These are phyloP conservation scores for Drosophila pachea DNA, from an alignment of 1,140 invertebrate genomes.

Conservation along the genomic window DNA sequence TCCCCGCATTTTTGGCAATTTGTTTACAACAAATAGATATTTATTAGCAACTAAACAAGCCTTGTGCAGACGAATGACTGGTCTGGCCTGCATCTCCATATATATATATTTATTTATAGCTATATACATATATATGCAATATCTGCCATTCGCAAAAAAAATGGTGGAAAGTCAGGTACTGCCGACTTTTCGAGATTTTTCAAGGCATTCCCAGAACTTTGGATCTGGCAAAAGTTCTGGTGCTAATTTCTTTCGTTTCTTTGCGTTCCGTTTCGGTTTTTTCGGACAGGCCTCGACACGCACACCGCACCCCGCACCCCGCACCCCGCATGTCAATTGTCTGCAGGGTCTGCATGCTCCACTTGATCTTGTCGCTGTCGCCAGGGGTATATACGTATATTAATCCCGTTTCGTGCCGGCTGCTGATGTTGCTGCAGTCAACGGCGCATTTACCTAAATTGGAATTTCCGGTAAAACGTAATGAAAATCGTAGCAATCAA, in stretches of 20 bases:
- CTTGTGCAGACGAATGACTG: neutral
- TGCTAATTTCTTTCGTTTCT: neutral
- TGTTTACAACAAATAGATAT: slow-evolving; percentile 43
- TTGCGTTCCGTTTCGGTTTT: slow-evolving; percentile 7
- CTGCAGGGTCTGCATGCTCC: slow-evolving; percentile 53
- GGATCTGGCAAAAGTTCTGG: slow-evolving; percentile 6
- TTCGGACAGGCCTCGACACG: slow-evolving; percentile 27
- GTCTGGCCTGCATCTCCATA: neutral
- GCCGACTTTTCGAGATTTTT: slow-evolving; percentile 8
- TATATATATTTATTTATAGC: neutral
- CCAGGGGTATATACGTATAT: slow-evolving; percentile 47
- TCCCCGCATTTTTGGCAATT: slow-evolving; percentile 31
- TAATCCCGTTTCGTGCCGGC: slow-evolving; percentile 62
- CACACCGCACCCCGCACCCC: slow-evolving; percentile 5
- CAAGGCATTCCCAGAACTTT: slow-evolving; percentile 6
- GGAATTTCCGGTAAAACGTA: slow-evolving; percentile 79
- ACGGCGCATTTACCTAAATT: slow-evolving; percentile 79
- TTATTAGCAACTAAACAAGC: slow-evolving; percentile 33
- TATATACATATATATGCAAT: neutral
- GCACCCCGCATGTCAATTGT: slow-evolving; percentile 41
- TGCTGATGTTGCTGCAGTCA: slow-evolving; percentile 49
- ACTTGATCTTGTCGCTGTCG: slow-evolving; percentile 65
- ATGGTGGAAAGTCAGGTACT: slow-evolving; percentile 35
- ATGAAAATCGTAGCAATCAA: slow-evolving; percentile 78
- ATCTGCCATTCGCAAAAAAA: neutral